Conservation (phyloP, 1,140 invertebrate genomes). For the Holcopasites calliopsidis region DNA sequence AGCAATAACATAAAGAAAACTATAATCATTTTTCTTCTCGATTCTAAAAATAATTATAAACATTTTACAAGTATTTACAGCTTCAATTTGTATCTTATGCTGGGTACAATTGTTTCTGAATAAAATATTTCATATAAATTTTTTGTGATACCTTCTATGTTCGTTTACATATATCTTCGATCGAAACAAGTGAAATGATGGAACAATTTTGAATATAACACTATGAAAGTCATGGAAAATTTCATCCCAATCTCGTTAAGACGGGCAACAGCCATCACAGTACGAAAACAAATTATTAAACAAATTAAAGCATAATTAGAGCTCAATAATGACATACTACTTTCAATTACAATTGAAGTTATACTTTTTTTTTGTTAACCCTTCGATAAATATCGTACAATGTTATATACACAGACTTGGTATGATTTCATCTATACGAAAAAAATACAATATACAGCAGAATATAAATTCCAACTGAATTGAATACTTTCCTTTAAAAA, state of each 20-base stretch:
- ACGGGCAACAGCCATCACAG: not conserved
- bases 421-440: not conserved
- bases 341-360: constrained; percentile 33
- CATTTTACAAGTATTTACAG: constrained; percentile 33
- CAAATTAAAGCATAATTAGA: not conserved
- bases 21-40: constrained; percentile 7
- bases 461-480: too few species aligned
- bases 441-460: not conserved
- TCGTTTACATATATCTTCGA: constrained; percentile 3
- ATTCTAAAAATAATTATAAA: constrained; percentile 5
- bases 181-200: not conserved
- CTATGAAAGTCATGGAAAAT: not conserved
- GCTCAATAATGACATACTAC: constrained; percentile 4
- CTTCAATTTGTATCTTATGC: not conserved
- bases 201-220: not conserved
- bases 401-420: not conserved
- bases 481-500: not conserved
- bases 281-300: not conserved
- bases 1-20: constrained; percentile 31
- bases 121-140: not conserved
- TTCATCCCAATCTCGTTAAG: not conserved
- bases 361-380: constrained; percentile 18
- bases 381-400: constrained; percentile 16
- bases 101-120: not conserved
- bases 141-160: not conserved